Evolutionary conservation across 2,113 vertebrate species (phyloP), one percentile per base, ranked within the genome.

Genomic region (Tragelaphus buxtoni): DNA sequence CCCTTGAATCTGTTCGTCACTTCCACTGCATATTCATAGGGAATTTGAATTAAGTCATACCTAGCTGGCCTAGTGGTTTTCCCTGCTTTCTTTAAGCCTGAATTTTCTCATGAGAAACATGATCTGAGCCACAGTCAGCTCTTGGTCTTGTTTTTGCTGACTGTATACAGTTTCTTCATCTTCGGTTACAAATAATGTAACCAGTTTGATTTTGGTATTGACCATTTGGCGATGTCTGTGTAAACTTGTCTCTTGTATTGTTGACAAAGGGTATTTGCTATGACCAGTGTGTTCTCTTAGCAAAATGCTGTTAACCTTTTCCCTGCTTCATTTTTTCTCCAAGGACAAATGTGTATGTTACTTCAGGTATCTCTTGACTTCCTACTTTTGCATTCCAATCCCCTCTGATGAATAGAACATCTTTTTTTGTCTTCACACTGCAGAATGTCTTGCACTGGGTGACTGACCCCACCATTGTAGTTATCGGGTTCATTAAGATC

Each of bases 1-100:
- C 63, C n/a, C 18, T 22, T 10, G 18, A 69, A 35, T 69, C 4
- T 69, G 3, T 35, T 35, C 0, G 0, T 35, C n/a, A 65, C 32
- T n/a, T 35, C 32, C 32, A 65, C 32, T 65, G 63, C 63, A 35
- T 69, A 22, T 20, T 69, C 63, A n/a, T 63, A 35, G n/a, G n/a
- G n/a, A 69, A 35, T 69, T 69, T 35, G n/a, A 69, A 11, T 35
- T 69, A 65, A 17, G 63, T 69, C 18, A 5, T 35, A 69, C 18
- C 18, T 69, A 22, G n/a, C n/a, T 69, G 63, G 22, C 18, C n/a
- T 69, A 69, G 4, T 35, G 18, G n/a, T 69, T 69, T 69, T 11
- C 63, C 63, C 63, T 69, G 9, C n/a, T 69, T 69, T 69, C 18
- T 69, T 69, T 69, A 69, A 22, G 9, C 63, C 9, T 35, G 63